Conservation (phyloP, 2,888 invertebrate species). For the Pristionchus mayeri region DNA sequence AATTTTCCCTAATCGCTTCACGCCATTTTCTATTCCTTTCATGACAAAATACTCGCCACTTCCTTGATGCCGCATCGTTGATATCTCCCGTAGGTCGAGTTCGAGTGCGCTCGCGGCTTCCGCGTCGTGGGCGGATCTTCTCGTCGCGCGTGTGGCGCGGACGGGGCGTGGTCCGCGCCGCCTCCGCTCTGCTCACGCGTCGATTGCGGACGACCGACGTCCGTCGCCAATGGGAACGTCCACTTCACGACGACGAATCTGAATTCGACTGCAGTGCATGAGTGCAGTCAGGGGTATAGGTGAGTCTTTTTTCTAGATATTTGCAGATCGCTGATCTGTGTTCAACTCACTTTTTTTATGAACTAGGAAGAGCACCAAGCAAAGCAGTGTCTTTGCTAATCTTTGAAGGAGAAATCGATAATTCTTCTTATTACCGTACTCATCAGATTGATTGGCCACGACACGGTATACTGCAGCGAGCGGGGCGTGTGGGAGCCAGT, state of each 20-base stretch:
- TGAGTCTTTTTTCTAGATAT: too few species aligned
- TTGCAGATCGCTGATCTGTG: too few species aligned
- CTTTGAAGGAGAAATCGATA: not conserved
- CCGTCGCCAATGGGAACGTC: conserved; percentile 63
- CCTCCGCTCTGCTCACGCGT: conserved; percentile 57
- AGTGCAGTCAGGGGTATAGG: conserved; percentile 63
- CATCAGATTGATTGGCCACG: conserved; percentile 65
- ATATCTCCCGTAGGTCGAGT: conserved; percentile 57
- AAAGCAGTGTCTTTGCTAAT: too few species aligned
- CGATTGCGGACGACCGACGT: conserved; percentile 52
- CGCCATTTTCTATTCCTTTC: not conserved
- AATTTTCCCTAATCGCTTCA: not conserved
- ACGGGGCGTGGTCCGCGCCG: conserved; percentile 62
- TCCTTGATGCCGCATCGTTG: not conserved
- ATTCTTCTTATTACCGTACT: not conserved
- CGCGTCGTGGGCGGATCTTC: conserved; percentile 52
- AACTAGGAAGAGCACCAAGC: too few species aligned
- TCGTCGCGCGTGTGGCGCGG: conserved; percentile 60
- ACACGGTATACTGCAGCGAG: conserved; percentile 62
- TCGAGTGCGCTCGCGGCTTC: conserved; percentile 63
- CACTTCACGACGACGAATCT: conserved; percentile 58
- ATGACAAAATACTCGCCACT: not conserved
- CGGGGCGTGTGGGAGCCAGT: conserved; percentile 66
- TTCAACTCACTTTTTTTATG: too few species aligned
- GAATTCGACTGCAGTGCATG: conserved; percentile 63